A percentile compares a stretch with the other conserved stretches of the same genome.
Conservation (phyloP, 2,888 invertebrate genomes). For the Bombylius discolor region DNA sequence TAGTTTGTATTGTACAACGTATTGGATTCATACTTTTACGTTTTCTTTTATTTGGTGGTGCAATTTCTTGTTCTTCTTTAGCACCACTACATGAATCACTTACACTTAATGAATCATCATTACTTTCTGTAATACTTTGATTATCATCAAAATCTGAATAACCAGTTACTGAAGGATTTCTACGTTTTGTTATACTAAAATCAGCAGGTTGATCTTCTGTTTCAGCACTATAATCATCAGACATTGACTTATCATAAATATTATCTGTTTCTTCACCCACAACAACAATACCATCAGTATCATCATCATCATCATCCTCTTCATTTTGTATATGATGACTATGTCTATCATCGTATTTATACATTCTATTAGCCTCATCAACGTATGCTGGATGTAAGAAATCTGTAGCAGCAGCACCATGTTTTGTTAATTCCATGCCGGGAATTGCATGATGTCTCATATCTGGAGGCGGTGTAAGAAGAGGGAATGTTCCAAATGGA, state of each 20-base stretch:
- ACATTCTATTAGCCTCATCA: conserved; percentile 38
- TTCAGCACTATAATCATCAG: conserved; percentile 28
- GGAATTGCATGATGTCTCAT: conserved; percentile 32
- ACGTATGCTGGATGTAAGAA: conserved; percentile 38
- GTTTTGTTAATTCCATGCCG: conserved; percentile 48
- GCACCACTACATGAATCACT: conserved; percentile 41
- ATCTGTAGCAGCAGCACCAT: conserved; percentile 39
- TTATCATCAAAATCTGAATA: conserved; percentile 35
- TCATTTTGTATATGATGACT: conserved; percentile 33
- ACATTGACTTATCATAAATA: conserved; percentile 33
- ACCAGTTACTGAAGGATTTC: conserved; percentile 17
- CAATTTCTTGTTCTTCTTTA: conserved; percentile 31
- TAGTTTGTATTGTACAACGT: conserved; percentile 48
- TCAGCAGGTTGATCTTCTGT: conserved; percentile 44
- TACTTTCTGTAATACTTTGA: conserved; percentile 47
- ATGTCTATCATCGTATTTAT: conserved; percentile 40
- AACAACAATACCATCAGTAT: conserved; percentile 57
- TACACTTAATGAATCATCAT: conserved; percentile 47
- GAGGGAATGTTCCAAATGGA: conserved; percentile 65
- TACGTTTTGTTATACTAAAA: conserved; percentile 48
- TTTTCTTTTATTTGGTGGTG: conserved; percentile 52
- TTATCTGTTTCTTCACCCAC: conserved; percentile 66
- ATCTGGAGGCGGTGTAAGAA: conserved; percentile 50
- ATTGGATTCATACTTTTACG: conserved; percentile 82
- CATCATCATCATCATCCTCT: conserved; percentile 28